Percentiles rank a stretch among this genome's conserved stretches.
Conservation (phyloP, 2,888 invertebrate species). For the Volucella inanis region DNA sequence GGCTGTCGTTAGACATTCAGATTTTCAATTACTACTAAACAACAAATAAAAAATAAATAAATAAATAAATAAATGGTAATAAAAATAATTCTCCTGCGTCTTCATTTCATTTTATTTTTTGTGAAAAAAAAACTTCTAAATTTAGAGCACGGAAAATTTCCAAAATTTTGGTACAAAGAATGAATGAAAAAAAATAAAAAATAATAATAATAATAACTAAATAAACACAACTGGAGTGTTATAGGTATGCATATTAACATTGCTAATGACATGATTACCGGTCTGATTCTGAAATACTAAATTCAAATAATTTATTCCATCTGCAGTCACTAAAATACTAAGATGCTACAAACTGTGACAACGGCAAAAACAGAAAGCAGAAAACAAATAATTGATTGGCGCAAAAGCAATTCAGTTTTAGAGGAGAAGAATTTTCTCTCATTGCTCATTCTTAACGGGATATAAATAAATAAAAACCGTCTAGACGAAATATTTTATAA, state of each 20-base stretch:
- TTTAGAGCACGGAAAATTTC: constrained; percentile 55
- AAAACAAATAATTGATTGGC: too few relatives aligned
- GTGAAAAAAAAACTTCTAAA: constrained; percentile 2
- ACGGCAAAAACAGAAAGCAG: too few relatives aligned
- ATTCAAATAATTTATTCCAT: neutral
- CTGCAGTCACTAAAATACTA: neutral
- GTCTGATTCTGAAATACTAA: constrained; percentile 11
- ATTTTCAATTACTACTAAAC: constrained; percentile 22
- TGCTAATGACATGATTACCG: constrained; percentile 47
- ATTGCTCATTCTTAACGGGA: too few relatives aligned
- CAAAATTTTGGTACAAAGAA: constrained; percentile 41
- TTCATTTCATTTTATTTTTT: neutral
- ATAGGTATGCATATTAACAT: constrained; percentile 29
- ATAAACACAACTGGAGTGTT: neutral
- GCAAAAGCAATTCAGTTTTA: neutral
- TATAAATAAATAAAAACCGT: constrained; percentile 39
- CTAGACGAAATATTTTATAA: constrained; percentile 69
- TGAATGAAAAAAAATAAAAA: constrained; percentile 15
- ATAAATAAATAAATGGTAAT: constrained; percentile 2
- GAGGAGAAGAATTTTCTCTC: neutral
- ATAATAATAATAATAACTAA: neutral
- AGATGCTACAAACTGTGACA: neutral
- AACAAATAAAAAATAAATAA: constrained; percentile 12
- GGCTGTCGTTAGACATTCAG: neutral
- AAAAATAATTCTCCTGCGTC: constrained; percentile 9